phyloP scores from a whole-genome alignment of 2,888 invertebrate species.

The Ischnura elegans region DNA sequence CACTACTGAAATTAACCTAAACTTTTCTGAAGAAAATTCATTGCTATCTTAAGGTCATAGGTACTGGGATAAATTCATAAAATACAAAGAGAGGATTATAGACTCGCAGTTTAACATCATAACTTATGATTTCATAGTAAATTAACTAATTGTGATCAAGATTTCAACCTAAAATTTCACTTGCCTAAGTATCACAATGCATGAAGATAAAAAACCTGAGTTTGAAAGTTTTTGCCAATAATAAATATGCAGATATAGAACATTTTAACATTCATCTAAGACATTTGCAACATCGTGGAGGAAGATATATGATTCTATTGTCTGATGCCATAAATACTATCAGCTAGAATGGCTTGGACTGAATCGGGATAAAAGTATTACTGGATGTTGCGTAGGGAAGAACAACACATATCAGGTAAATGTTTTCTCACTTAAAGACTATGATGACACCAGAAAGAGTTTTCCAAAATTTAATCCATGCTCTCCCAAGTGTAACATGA shows the following conservation, averaged over 20 bases:
- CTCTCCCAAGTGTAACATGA: not conserved
- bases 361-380: too few species aligned
- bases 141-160: not conserved
- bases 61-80: not conserved
- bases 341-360: too few species aligned
- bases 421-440: too few species aligned
- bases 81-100: not conserved
- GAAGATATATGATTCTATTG: too few species aligned
- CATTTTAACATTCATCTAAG: too few species aligned
- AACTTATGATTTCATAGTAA: not conserved
- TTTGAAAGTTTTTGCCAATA: not conserved
- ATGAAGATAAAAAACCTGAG: too few species aligned
- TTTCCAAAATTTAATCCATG: not conserved
- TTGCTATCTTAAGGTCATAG: not conserved
- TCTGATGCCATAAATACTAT: too few species aligned
- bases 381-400: too few species aligned
- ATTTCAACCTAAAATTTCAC: not conserved
- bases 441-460: too few species aligned
- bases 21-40: not conserved
- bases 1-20: not conserved
- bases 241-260: not conserved
- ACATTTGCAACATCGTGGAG: too few species aligned
- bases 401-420: too few species aligned
- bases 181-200: not conserved
- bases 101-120: not conserved